phyloP scores from a whole-genome alignment of 2,113 vertebrate genomes.

The Alosa alosa region DNA sequence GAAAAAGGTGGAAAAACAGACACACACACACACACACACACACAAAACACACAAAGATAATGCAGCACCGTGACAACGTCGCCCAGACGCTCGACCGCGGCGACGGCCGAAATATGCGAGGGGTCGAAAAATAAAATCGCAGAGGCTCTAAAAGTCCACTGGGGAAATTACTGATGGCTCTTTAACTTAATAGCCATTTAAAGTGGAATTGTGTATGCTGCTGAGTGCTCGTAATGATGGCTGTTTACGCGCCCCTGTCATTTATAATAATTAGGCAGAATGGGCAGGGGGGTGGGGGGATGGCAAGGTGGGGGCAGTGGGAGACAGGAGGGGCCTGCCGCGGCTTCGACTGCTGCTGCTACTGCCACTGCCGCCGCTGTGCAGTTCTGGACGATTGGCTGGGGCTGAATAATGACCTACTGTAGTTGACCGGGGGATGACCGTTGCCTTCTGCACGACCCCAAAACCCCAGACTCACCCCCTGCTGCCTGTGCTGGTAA shows the following conservation, averaged over 20 bases:
- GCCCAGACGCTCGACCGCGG: slow-evolving; percentile 31
- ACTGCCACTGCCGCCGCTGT: slow-evolving; percentile 48
- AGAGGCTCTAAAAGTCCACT: slow-evolving; percentile 60
- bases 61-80: not conserved
- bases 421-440: slow-evolving; percentile 93
- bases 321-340: slow-evolving; percentile 53
- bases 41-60: not conserved
- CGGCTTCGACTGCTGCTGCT: slow-evolving; percentile 32
- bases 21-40: not conserved
- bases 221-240: slow-evolving; percentile 81
- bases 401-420: slow-evolving; percentile 89
- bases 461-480: slow-evolving; percentile 79
- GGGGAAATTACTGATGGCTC: slow-evolving; percentile 75
- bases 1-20: not conserved
- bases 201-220: slow-evolving; percentile 79
- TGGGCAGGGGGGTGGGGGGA: slow-evolving; percentile 73
- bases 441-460: slow-evolving; percentile 93
- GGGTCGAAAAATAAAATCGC: slow-evolving; percentile 64
- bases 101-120: slow-evolving; percentile 66
- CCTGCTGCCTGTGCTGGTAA: slow-evolving; percentile 79
- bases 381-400: slow-evolving; percentile 92
- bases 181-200: slow-evolving; percentile 83
- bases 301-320: not conserved
- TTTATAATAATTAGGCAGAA: slow-evolving; percentile 97
- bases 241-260: slow-evolving; percentile 84